Conservation (phyloP, 2,888 invertebrate species). For the Isoperla grammatica region DNA sequence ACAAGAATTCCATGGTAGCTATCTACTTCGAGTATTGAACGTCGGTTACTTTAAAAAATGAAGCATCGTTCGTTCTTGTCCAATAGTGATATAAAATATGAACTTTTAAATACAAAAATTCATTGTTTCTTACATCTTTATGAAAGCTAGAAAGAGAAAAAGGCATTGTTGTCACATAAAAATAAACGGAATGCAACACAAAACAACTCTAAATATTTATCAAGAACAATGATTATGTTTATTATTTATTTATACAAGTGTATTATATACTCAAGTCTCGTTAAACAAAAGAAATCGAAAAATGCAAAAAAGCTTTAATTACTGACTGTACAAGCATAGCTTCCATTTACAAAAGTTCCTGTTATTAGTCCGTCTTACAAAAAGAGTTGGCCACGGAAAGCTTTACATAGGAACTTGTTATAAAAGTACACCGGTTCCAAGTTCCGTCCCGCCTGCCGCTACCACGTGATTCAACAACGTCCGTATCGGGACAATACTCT, state of each 20-base stretch:
- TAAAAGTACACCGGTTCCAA: too few species aligned
- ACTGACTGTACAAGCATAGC: slow-evolving; percentile 17
- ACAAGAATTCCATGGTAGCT: background rate
- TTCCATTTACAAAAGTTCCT: background rate
- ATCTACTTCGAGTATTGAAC: background rate
- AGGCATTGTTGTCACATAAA: slow-evolving; percentile 7
- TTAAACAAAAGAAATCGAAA: background rate
- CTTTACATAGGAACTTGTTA: too few species aligned
- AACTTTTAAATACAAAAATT: background rate
- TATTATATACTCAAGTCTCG: slow-evolving; percentile 32
- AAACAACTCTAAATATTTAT: slow-evolving; percentile 6
- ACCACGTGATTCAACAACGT: too few species aligned
- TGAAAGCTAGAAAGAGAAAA: slow-evolving; percentile 13
- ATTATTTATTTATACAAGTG: slow-evolving; percentile 43
- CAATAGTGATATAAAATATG: too few species aligned
- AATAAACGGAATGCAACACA: slow-evolving; percentile 27
- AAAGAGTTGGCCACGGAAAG: too few species aligned
- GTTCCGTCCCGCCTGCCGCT: too few species aligned
- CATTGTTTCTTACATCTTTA: background rate
- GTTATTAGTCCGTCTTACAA: too few species aligned
- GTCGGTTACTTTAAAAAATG: background rate
- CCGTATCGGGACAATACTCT: too few species aligned
- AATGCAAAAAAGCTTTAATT: background rate
- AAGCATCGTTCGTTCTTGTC: background rate
- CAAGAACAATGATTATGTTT: slow-evolving; percentile 36